A percentile compares a stretch with the other conserved stretches of the same genome.
Evolutionary conservation across 2,797 vertebrate genomes (phyloP).

Genomic region (Trichosurus vulpecula): DNA sequence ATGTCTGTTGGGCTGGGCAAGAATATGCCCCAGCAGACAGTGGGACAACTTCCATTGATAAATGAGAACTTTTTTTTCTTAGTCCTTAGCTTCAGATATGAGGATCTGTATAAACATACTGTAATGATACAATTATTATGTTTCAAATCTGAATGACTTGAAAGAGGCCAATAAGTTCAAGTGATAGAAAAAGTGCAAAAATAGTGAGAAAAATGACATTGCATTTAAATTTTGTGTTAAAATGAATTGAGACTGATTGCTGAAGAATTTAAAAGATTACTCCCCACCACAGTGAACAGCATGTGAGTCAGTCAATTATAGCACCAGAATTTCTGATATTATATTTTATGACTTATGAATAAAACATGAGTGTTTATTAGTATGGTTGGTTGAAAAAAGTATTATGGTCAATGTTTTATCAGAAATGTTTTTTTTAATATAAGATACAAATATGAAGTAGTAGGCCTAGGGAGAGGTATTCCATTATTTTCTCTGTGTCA

Average conservation of each 20-base stretch:
- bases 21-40: neutral
- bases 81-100: neutral
- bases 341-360: constrained; percentile 1
- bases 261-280: neutral
- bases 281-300: neutral
- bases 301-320: neutral
- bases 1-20: neutral
- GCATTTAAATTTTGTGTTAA: constrained; percentile 4
- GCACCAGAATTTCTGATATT: neutral
- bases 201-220: constrained; percentile 12
- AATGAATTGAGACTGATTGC: neutral
- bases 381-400: constrained; percentile 7
- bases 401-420: constrained; percentile 1
- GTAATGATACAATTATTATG: neutral
- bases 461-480: neutral
- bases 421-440: constrained; percentile 38
- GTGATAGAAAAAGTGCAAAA: constrained; percentile 20
- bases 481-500: neutral
- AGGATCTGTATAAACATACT: neutral
- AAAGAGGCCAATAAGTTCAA: neutral
- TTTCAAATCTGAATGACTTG: neutral
- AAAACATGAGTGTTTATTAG: neutral
- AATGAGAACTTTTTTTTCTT: neutral
- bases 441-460: neutral
- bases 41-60: neutral